Evolutionary conservation across 2,113 vertebrate genomes (phyloP).

Genomic region (Otis tarda): DNA sequence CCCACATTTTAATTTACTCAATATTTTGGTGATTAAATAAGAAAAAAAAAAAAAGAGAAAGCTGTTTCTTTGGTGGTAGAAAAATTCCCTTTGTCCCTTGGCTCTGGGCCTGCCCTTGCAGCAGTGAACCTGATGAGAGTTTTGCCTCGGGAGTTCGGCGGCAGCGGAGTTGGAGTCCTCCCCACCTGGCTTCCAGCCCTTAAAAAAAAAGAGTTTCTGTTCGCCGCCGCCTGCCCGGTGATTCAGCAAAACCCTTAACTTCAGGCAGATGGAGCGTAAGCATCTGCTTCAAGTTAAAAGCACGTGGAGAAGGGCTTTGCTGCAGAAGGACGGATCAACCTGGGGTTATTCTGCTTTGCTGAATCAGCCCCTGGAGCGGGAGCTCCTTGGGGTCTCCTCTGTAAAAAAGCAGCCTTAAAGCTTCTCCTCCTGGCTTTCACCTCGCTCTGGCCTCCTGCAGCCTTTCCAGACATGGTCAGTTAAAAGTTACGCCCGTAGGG

Average conservation of each 20-base stretch:
- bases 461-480: background rate
- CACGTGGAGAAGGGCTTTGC: background rate
- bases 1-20: background rate
- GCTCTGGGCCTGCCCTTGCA: background rate
- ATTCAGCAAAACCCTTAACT: slow-evolving; percentile 37
- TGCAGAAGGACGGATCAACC: background rate
- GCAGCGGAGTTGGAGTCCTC: slow-evolving; percentile 1
- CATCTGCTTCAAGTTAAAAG: slow-evolving; percentile 23
- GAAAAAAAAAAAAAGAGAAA: too few relatives aligned
- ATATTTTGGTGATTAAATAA: background rate
- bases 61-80: background rate
- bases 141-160: background rate
- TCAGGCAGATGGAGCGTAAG: background rate
- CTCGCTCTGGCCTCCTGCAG: background rate
- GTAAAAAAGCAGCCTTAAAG: background rate
- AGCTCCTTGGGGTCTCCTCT: background rate
- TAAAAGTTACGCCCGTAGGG: accelerated
- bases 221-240: background rate
- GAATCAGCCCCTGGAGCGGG: background rate
- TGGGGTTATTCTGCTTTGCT: background rate
- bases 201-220: background rate
- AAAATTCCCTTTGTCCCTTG: slow-evolving; percentile 10
- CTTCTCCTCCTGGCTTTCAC: background rate
- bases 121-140: background rate
- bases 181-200: slow-evolving; percentile 44